These are phyloP conservation scores for Micoletzkya japonica DNA, from an alignment of 2,888 invertebrate genomes.

Conservation along the genomic window DNA sequence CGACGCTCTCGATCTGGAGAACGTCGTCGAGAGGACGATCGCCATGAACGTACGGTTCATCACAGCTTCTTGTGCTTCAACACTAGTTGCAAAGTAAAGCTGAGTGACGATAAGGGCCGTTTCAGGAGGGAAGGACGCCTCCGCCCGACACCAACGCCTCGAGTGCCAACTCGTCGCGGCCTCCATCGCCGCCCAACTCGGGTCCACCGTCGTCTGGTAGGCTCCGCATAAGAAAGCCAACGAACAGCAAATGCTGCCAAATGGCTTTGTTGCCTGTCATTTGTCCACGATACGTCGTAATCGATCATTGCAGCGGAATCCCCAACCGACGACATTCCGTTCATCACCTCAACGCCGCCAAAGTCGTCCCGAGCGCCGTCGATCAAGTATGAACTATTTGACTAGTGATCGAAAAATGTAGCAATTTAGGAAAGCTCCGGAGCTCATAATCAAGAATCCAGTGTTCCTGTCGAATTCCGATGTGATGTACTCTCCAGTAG, in stretches of 20 bases:
- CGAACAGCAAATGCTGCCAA: neutral
- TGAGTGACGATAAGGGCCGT: neutral
- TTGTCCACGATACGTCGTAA: neutral
- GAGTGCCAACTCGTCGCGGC: neutral
- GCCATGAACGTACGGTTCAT: conserved; percentile 49
- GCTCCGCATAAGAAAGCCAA: neutral
- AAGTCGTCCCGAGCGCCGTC: neutral
- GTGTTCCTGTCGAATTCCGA: conserved; percentile 43
- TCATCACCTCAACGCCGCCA: conserved; percentile 19
- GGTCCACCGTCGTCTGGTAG: neutral
- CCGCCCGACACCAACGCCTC: conserved; percentile 55
- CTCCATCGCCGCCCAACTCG: neutral
- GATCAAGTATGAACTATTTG: neutral
- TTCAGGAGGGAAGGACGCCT: conserved; percentile 58
- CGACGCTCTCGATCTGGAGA: conserved; percentile 60
- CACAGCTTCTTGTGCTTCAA: neutral
- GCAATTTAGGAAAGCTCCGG: conserved; percentile 25
- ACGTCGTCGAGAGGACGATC: conserved; percentile 61
- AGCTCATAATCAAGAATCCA: conserved; percentile 46
- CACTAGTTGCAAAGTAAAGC: neutral
- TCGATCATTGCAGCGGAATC: neutral
- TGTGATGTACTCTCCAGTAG: conserved; percentile 33
- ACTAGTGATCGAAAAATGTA: neutral
- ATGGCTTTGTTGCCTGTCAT: neutral
- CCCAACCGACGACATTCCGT: conserved; percentile 28